Conservation (phyloP, 2,113 vertebrate genomes). For the Phyllopteryx taeniolatus region DNA sequence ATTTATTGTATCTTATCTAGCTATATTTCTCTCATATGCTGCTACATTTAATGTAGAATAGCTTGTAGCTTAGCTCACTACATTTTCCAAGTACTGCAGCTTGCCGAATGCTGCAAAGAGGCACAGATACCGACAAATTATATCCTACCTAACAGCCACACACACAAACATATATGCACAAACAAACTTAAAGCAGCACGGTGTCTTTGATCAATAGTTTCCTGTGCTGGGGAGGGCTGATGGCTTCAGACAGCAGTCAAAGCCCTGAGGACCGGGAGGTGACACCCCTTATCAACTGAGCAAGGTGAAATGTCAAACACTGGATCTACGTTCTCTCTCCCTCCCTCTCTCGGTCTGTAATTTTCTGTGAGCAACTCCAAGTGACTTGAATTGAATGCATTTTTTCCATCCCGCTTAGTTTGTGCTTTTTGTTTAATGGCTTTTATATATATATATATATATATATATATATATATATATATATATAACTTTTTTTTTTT, state of each 20-base stretch:
- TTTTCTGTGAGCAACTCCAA: background rate
- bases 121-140: conserved; percentile 11
- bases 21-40: no score
- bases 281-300: conserved; percentile 73
- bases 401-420: background rate
- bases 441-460: no score
- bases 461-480: no score
- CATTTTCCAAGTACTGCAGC: background rate
- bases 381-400: background rate
- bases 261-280: conserved; percentile 68
- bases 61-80: background rate
- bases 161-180: conserved; percentile 10
- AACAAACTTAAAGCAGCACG: conserved; percentile 30
- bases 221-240: conserved; percentile 64
- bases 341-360: conserved; percentile 21
- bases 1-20: no score
- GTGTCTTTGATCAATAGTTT: conserved; percentile 72
- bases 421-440: background rate
- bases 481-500: background rate
- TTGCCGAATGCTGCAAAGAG: background rate
- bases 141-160: conserved; percentile 24
- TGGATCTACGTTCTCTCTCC: conserved; percentile 60
- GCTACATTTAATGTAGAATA: background rate
- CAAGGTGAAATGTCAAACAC: conserved; percentile 74
- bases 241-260: conserved; percentile 68